These are phyloP conservation scores for Sinocyclocheilus anshuiensis DNA, from an alignment of 2,113 vertebrate species.

Conservation along the genomic window DNA sequence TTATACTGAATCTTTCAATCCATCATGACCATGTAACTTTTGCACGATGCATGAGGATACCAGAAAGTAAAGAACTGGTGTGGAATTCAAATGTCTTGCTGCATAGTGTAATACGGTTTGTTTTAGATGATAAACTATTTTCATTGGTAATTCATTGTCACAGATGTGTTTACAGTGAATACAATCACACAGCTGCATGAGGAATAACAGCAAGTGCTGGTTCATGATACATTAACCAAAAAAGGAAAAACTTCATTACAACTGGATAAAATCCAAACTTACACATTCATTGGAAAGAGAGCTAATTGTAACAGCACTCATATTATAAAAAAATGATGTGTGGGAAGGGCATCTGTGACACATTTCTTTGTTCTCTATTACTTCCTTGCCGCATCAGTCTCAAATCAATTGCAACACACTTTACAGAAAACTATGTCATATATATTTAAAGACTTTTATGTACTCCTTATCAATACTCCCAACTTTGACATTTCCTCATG, in stretches of 20 bases:
- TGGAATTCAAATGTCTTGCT: neutral
- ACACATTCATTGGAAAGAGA: neutral
- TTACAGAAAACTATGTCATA: neutral
- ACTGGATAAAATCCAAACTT: no score
- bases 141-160: neutral
- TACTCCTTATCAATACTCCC: neutral
- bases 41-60: neutral
- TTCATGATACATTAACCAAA: neutral
- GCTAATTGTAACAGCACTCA: neutral
- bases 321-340: neutral
- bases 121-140: neutral
- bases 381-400: neutral
- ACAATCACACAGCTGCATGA: neutral
- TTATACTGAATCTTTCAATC: neutral
- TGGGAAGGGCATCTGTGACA: neutral
- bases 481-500: neutral
- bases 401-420: neutral
- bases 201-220: neutral
- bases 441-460: neutral
- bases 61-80: neutral
- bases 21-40: neutral
- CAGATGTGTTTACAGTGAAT: neutral
- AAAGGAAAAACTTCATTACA: neutral
- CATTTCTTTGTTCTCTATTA: constrained; percentile 4
- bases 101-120: neutral